Evolutionary conservation across 2,888 invertebrate species (phyloP), one percentile per base, ranked within the genome.

Genomic region (Hirtodrosophila cameraria): DNA sequence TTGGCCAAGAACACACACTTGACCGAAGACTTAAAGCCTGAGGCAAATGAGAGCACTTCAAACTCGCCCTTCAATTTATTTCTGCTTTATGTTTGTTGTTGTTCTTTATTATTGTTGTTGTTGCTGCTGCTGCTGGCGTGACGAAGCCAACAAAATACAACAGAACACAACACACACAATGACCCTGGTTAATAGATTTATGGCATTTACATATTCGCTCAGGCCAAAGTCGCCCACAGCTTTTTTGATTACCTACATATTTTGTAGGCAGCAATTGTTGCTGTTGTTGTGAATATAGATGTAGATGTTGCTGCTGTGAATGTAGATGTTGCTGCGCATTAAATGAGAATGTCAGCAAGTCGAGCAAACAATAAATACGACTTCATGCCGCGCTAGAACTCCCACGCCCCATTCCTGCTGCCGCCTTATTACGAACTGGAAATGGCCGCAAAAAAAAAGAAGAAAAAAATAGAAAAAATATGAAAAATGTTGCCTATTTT

Each of bases 301-400:
- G 35, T 11, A 31, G 12, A n/a, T 48, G 46, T 8, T 60, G 53
- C 16, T 27, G 48, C 35, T 33, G 33, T 28, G 36, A 42, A 16
- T 43, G 57, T 52, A 57, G 48, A 16, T 43, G 57, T 52, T 62
- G 50, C 52, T 64, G 75, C 52, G 52, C 55, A 74, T 72, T 75
- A 65, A 67, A 70, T 66, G 70, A 46, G 61, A 74, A 77, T 80
- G 74, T 81, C 74, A 65, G 77, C 74, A 76, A 70, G 84, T 80
- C 67, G 61, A 63, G 59, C 77, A 81, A 70, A 70, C 66, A 74
- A 75, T 75, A 73, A 75, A 73, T 69, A 61, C 49, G 33, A 38
- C 48, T 53, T 59, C 36, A 55, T 16, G 49, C 28, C 12, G 31
- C 20, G 9, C 7, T n/a, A n/a, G n/a, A n/a, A 3, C 13, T 5